phyloP scores from a whole-genome alignment of 2,113 vertebrate genomes.

The Pterophyllum scalare region DNA sequence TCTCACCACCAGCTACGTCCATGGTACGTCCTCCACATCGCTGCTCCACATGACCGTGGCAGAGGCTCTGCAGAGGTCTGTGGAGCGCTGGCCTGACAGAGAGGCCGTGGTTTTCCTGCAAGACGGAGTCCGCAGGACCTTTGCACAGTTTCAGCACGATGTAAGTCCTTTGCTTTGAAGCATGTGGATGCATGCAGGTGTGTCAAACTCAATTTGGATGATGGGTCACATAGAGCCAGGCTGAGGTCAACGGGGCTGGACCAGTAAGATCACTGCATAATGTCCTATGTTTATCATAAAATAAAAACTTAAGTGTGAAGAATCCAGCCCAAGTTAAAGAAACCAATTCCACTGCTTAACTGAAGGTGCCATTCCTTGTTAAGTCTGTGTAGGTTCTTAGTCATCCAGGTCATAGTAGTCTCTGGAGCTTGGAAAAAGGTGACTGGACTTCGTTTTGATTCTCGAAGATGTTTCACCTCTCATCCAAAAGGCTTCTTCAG shows the following conservation, averaged over 20 bases:
- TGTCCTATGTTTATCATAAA: no score
- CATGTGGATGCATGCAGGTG: background rate
- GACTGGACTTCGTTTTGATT: no score
- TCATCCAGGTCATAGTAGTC: no score
- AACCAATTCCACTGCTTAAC: no score
- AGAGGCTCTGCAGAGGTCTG: slow-evolving; percentile 76
- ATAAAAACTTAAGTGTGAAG: no score
- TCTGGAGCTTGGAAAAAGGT: no score
- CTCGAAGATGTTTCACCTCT: no score
- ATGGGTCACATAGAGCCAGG: background rate
- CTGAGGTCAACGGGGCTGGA: background rate
- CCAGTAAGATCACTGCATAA: background rate
- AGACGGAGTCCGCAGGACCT: slow-evolving; percentile 85
- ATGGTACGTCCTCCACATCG: slow-evolving; percentile 70
- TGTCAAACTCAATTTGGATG: background rate
- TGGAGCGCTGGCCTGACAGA: slow-evolving; percentile 76
- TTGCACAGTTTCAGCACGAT: slow-evolving; percentile 87
- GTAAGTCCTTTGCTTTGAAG: slow-evolving; percentile 76
- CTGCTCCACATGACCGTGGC: slow-evolving; percentile 81
- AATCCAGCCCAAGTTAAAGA: no score
- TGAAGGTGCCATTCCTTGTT: no score
- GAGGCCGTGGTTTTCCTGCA: slow-evolving; percentile 84
- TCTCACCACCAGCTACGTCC: slow-evolving; percentile 85
- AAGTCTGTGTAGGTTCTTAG: no score
- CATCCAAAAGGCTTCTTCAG: no score